phyloP scores from a whole-genome alignment of 2,888 invertebrate species.

The Drosophila bunnanda region DNA sequence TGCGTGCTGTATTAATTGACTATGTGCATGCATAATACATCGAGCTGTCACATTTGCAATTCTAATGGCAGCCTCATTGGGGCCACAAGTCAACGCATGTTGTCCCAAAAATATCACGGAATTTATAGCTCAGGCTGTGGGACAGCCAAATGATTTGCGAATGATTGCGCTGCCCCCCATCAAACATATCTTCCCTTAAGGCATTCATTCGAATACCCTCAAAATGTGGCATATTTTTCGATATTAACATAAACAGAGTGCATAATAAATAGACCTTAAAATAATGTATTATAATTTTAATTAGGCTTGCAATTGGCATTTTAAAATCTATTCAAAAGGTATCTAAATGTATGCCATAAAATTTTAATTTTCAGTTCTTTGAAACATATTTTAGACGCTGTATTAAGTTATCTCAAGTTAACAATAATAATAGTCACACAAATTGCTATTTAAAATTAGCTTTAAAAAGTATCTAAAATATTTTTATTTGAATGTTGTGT shows the following conservation, averaged over 20 bases:
- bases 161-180: not conserved
- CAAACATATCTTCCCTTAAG: conserved; percentile 17
- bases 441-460: not conserved
- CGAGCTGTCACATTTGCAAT: conserved; percentile 32
- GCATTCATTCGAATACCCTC: conserved; percentile 15
- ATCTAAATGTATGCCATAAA: no score
- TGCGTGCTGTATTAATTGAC: conserved; percentile 10
- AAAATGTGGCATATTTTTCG: not conserved
- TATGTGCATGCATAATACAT: conserved; percentile 41
- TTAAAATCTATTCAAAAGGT: no score
- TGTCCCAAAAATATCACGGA: conserved; percentile 33
- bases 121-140: conserved; percentile 18
- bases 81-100: conserved; percentile 27
- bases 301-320: no score
- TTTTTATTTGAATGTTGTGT: no score
- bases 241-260: not conserved
- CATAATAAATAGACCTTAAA: not conserved
- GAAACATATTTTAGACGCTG: not conserved
- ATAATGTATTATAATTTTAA: not conserved
- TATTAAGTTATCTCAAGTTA: not conserved
- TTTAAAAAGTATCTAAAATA: not conserved
- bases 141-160: conserved; percentile 1
- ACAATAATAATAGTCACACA: not conserved
- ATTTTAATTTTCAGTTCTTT: not conserved
- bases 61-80: conserved; percentile 23